A percentile compares a stretch with the other conserved stretches of the same genome.
Evolutionary conservation across 2,888 invertebrate genomes (phyloP).

Genomic region (Tetragonisca angustula): DNA sequence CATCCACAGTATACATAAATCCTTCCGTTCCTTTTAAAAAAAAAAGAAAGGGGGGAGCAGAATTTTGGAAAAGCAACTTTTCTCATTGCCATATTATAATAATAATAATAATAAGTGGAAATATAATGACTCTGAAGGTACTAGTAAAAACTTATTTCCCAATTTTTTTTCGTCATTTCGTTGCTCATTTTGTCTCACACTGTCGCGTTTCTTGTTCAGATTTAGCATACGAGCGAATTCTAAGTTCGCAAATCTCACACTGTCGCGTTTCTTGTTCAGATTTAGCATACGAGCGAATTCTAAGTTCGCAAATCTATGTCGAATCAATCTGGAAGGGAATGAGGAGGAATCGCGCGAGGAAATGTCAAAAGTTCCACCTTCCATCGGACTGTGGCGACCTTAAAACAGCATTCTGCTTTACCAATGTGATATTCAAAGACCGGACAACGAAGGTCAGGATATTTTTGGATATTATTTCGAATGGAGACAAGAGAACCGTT

Average conservation of each 20-base stretch:
- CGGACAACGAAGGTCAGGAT: not conserved
- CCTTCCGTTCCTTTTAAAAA: too few relatives aligned
- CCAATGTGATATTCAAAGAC: not conserved
- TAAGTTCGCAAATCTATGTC: not conserved
- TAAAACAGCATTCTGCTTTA: not conserved
- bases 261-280: too few relatives aligned
- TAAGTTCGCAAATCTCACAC: too few relatives aligned
- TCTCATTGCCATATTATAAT: not conserved
- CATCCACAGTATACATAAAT: not conserved
- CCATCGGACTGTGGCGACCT: not conserved
- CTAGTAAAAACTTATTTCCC: too few relatives aligned
- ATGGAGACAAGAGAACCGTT: not conserved
- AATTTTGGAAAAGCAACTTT: not conserved
- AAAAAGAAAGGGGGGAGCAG: too few relatives aligned
- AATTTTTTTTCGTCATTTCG: too few relatives aligned
- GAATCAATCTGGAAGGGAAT: too few relatives aligned
- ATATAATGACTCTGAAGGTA: not conserved
- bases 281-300: too few relatives aligned
- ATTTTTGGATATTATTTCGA: not conserved
- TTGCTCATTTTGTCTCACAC: too few relatives aligned
- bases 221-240: too few relatives aligned
- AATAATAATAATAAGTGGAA: not conserved
- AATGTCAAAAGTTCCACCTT: not conserved
- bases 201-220: too few relatives aligned
- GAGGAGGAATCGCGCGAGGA: not conserved